phyloP scores from a whole-genome alignment of 1,140 invertebrate species.

The Phymastichus coffea region DNA sequence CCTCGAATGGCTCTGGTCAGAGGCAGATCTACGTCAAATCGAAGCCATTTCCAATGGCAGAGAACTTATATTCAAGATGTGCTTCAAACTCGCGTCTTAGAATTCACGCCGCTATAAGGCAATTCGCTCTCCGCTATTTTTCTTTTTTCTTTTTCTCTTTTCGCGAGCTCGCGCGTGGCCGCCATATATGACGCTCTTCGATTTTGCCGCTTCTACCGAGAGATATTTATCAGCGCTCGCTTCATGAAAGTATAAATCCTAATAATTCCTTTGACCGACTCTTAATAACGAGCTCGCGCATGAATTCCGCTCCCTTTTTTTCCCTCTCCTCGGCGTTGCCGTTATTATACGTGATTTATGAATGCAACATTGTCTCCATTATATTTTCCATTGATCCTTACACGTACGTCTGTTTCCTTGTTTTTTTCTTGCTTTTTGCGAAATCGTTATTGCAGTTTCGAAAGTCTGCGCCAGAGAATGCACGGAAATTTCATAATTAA shows the following conservation, averaged over 20 bases:
- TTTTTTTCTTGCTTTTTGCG: slow-evolving; percentile 2
- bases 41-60: no score
- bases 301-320: no score
- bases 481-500: slow-evolving; percentile 8
- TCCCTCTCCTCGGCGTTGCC: no score
- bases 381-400: slow-evolving; percentile 4
- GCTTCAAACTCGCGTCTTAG: no score
- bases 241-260: slow-evolving; percentile 17
- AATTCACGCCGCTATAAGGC: no score
- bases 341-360: slow-evolving; percentile 29
- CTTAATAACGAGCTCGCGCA: slow-evolving; percentile 6
- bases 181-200: not conserved
- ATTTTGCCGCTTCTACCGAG: not conserved
- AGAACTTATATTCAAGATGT: no score
- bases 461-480: not conserved
- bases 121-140: slow-evolving; percentile 38
- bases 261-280: slow-evolving; percentile 20
- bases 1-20: no score
- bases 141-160: slow-evolving; percentile 31
- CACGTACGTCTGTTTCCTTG: slow-evolving; percentile 1
- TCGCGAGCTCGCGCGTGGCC: no score
- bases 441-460: slow-evolving; percentile 12
- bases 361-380: slow-evolving; percentile 23
- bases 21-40: no score
- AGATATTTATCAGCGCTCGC: not conserved